These are phyloP conservation scores for Troilus luridus DNA, from an alignment of 2,888 invertebrate genomes.

Conservation along the genomic window DNA sequence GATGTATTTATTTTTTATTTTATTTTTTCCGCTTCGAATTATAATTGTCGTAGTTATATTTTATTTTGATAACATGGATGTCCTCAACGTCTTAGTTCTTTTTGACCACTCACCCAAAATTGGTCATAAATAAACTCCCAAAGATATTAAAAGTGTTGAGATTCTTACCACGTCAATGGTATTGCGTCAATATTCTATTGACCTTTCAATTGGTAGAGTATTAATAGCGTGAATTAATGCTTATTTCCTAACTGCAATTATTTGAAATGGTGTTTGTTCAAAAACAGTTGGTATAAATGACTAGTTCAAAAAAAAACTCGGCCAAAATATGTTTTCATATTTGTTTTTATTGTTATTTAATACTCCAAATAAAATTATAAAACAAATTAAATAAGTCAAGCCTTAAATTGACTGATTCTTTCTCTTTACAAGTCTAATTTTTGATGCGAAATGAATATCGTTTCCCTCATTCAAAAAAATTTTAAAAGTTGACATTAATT, in stretches of 20 bases:
- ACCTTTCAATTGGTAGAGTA: neutral
- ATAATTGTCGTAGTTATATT: neutral
- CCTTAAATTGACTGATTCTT: too few species aligned
- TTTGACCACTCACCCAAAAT: neutral
- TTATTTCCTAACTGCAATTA: neutral
- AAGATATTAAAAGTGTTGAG: neutral
- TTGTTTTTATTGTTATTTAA: too few species aligned
- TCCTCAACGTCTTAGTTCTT: neutral
- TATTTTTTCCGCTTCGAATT: neutral
- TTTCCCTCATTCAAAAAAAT: too few species aligned
- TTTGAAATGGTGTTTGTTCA: neutral
- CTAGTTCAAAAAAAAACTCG: too few species aligned
- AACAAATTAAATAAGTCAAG: too few species aligned
- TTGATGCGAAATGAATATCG: too few species aligned
- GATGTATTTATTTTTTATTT: neutral
- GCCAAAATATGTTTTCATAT: too few species aligned
- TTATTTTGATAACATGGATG: neutral
- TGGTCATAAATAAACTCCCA: neutral
- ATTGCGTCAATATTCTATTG: slow-evolving; percentile 30
- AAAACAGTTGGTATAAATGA: neutral
- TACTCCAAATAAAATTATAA: too few species aligned
- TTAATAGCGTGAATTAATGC: neutral
- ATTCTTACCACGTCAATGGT: neutral
- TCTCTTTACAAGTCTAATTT: too few species aligned
- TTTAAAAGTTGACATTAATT: too few species aligned